A percentile compares a stretch with the other conserved stretches of the same genome.
phyloP scores from a whole-genome alignment of 1,140 invertebrate species.

The Trachelipus rathkii region DNA sequence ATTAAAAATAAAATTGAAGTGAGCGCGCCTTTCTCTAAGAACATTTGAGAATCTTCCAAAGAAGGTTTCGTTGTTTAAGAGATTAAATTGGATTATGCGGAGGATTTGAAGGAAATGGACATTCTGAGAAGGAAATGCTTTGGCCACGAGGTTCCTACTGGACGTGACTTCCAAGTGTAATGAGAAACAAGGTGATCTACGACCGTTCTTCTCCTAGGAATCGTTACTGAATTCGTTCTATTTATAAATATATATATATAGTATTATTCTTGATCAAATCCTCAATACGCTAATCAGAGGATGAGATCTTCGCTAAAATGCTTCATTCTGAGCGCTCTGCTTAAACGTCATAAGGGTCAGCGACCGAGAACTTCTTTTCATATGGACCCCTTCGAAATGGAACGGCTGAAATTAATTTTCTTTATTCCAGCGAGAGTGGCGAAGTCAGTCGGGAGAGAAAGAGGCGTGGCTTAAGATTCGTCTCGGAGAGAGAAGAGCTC shows the following conservation, averaged over 20 bases:
- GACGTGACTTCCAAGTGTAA: constrained; percentile 43
- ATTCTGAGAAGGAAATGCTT: constrained; percentile 40
- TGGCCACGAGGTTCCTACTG: constrained; percentile 39
- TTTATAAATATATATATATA: constrained; percentile 20
- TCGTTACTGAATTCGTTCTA: constrained; percentile 40
- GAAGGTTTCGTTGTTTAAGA: constrained; percentile 41
- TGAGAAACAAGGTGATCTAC: constrained; percentile 38
- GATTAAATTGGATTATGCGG: constrained; percentile 39
- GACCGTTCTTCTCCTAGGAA: constrained; percentile 38
- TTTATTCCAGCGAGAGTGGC: constrained; percentile 43
- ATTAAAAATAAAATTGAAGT: neutral
- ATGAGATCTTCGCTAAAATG: constrained; percentile 38
- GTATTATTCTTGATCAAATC: constrained; percentile 44
- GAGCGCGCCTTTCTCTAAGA: constrained; percentile 16
- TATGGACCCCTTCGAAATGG: constrained; percentile 42
- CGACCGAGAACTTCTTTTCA: constrained; percentile 40
- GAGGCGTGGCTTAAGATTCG: constrained; percentile 37
- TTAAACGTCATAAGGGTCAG: constrained; percentile 37
- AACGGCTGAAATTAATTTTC: constrained; percentile 43
- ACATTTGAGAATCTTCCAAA: constrained; percentile 38
- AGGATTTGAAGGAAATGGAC: constrained; percentile 43
- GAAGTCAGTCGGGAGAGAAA: constrained; percentile 41
- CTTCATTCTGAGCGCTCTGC: constrained; percentile 40
- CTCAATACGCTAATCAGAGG: constrained; percentile 41
- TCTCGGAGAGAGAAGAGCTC: constrained; percentile 35